These are phyloP conservation scores for Nematolebias whitei DNA, from an alignment of 2,113 vertebrate genomes.

Conservation along the genomic window DNA sequence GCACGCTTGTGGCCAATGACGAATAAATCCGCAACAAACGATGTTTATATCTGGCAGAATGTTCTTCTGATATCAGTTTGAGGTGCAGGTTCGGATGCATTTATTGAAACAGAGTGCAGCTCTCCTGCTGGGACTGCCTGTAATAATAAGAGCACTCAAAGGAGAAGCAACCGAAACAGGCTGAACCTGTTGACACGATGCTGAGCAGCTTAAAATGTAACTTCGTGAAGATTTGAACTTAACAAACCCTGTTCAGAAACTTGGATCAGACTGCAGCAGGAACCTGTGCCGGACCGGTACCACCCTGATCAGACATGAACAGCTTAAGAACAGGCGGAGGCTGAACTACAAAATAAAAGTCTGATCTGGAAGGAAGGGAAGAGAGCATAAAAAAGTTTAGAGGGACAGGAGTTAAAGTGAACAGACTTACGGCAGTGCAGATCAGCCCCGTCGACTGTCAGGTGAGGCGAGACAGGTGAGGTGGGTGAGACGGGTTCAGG, in stretches of 20 bases:
- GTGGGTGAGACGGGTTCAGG: constrained; percentile 14
- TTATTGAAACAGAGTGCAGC: too few species aligned
- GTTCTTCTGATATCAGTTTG: too few species aligned
- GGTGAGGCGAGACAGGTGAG: constrained; percentile 24
- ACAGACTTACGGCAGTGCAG: constrained; percentile 36
- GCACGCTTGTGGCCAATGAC: not conserved
- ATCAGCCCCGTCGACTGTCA: constrained; percentile 5
- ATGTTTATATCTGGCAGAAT: too few species aligned
- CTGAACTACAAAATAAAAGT: not conserved
- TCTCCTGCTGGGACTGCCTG: too few species aligned
- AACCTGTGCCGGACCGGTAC: constrained; percentile 4
- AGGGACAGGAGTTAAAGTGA: not conserved
- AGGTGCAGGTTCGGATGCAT: not conserved
- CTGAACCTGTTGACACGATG: not conserved
- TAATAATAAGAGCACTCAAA: not conserved
- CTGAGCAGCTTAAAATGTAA: not conserved
- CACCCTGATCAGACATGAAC: not conserved
- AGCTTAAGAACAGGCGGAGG: not conserved
- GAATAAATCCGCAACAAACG: not conserved
- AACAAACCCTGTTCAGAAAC: not conserved
- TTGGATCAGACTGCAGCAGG: not conserved
- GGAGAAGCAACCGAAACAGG: not conserved
- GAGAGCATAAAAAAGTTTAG: not conserved
- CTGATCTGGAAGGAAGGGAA: not conserved
- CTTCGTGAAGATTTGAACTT: not conserved